Conservation (phyloP, 2,797 vertebrate genomes). For the Cercopithecus hamlyni region DNA sequence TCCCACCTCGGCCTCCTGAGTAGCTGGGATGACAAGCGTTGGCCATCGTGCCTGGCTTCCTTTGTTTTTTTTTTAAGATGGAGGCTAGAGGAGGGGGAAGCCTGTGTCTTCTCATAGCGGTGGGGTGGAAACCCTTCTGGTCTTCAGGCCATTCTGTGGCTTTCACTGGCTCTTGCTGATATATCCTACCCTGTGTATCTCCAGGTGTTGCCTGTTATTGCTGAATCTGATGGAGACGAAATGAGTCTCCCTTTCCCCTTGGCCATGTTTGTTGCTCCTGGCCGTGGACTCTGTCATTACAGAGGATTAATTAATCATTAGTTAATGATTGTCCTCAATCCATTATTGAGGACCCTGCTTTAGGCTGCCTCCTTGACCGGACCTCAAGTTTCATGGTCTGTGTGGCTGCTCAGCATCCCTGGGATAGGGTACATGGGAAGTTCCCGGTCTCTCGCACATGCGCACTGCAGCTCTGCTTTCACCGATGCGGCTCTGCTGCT, state of each 20-base stretch:
- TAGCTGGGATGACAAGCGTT: no score
- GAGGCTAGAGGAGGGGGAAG: background rate
- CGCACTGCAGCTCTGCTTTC: no score
- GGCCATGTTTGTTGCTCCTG: background rate
- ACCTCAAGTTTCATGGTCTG: no score
- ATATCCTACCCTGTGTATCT: background rate
- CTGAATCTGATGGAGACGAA: background rate
- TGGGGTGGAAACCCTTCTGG: background rate
- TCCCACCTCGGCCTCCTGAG: no score
- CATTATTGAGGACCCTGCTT: no score
- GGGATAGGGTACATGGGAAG: background rate
- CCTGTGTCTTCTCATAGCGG: background rate
- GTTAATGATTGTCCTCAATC: no score
- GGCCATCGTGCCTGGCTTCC: no score
- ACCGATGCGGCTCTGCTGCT: background rate
- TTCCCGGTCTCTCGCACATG: background rate
- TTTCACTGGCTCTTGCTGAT: background rate
- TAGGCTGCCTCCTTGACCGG: background rate
- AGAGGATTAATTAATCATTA: no score
- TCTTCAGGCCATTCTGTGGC: background rate
- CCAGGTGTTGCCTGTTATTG: no score
- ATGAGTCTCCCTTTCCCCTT: background rate
- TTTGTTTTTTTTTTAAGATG: background rate
- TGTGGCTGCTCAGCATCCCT: no score
- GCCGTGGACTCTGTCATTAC: background rate